Percentiles rank a stretch among this genome's conserved stretches.
Conservation (phyloP, 2,888 invertebrate species). For the Panopea generosa region DNA sequence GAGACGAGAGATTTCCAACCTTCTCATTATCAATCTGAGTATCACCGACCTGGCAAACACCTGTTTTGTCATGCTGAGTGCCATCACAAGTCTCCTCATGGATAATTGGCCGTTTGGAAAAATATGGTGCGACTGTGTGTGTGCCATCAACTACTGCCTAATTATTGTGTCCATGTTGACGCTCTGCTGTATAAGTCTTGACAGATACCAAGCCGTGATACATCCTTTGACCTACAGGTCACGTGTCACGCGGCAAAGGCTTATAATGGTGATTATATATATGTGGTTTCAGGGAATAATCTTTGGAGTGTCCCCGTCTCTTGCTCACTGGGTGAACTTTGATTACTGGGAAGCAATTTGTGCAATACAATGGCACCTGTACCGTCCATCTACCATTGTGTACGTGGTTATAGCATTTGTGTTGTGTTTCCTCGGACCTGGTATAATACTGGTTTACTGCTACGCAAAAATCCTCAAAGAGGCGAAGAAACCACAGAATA, state of each 20-base stretch:
- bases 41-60: slow-evolving; percentile 78
- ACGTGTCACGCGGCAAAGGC: slow-evolving; percentile 62
- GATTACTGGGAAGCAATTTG: slow-evolving; percentile 84
- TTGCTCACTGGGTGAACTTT: slow-evolving; percentile 79
- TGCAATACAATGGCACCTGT: slow-evolving; percentile 81
- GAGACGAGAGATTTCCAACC: slow-evolving; percentile 73
- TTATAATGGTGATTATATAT: slow-evolving; percentile 69
- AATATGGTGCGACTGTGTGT: slow-evolving; percentile 75
- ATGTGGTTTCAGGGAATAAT: slow-evolving; percentile 81
- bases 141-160: slow-evolving; percentile 82
- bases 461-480: slow-evolving; percentile 73
- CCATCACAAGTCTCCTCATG: slow-evolving; percentile 63
- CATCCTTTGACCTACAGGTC: slow-evolving; percentile 76
- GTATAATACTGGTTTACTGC: slow-evolving; percentile 71
- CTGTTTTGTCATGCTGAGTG: slow-evolving; percentile 76
- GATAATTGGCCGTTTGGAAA: slow-evolving; percentile 71
- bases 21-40: slow-evolving; percentile 81
- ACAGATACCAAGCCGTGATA: slow-evolving; percentile 80
- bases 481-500: slow-evolving; percentile 51
- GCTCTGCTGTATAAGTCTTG: slow-evolving; percentile 82
- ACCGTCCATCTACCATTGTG: slow-evolving; percentile 66
- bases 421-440: slow-evolving; percentile 80
- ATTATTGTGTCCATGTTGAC: slow-evolving; percentile 84
- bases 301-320: slow-evolving; percentile 76
- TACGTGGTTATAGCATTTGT: slow-evolving; percentile 81